These are phyloP conservation scores for Danio albolineatus DNA, from an alignment of 2,797 vertebrate genomes.

Conservation along the genomic window DNA sequence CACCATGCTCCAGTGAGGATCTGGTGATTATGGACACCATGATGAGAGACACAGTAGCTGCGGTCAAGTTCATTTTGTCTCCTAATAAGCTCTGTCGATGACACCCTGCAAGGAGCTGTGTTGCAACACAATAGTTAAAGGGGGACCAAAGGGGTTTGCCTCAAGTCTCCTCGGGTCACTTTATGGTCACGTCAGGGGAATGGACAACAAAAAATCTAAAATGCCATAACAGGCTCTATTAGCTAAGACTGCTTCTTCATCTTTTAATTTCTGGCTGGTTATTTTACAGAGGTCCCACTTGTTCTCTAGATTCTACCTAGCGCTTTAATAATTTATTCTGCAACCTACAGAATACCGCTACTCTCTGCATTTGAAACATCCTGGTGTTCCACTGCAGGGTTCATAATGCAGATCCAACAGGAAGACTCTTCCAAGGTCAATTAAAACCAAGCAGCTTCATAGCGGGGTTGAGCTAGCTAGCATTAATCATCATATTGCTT, in stretches of 20 bases:
- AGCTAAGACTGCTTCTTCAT: conserved; percentile 1
- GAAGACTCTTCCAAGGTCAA: conserved; percentile 65
- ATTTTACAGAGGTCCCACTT: conserved; percentile 46
- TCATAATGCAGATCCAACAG: conserved; percentile 51
- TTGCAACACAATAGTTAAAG: conserved; percentile 17
- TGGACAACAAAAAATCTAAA: conserved; percentile 1
- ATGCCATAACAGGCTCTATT: conserved; percentile 26
- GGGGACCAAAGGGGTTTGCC: conserved; percentile 12
- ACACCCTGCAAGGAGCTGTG: conserved; percentile 20
- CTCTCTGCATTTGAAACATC: conserved; percentile 61
- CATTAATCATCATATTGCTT: conserved; percentile 39
- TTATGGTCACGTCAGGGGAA: conserved; percentile 16
- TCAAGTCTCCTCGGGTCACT: conserved; percentile 18
- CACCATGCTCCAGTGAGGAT: conserved; percentile 30
- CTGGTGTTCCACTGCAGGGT: conserved; percentile 54
- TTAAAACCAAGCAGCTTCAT: conserved; percentile 52
- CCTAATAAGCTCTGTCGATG: conserved; percentile 49
- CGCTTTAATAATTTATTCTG: conserved; percentile 65
- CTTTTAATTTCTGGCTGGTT: conserved; percentile 35
- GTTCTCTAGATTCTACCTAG: conserved; percentile 53
- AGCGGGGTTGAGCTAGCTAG: neutral
- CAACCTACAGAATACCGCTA: conserved; percentile 61
- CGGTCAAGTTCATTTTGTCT: conserved; percentile 49
- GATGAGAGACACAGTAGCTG: conserved; percentile 49
- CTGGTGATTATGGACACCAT: conserved; percentile 39